Percentiles rank a stretch among this genome's conserved stretches.
phyloP scores from a whole-genome alignment of 2,113 vertebrate species.

The Cyprinodon variegatus region DNA sequence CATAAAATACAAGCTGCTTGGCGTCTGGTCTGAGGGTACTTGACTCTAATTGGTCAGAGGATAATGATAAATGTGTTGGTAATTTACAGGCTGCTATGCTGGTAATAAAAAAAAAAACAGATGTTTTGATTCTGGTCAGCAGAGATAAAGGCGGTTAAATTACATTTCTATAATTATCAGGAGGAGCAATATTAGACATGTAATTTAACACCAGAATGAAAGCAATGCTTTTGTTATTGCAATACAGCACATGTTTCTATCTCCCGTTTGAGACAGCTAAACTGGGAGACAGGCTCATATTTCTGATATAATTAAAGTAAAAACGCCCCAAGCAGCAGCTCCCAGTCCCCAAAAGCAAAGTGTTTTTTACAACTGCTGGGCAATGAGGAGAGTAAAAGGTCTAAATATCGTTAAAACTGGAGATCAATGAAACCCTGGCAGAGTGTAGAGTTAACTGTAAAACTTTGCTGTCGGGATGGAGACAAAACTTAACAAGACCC shows the following conservation, averaged over 20 bases:
- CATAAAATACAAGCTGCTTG: constrained; percentile 58
- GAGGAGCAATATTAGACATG: background rate
- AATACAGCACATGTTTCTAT: constrained; percentile 6
- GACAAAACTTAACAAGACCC: constrained; percentile 38
- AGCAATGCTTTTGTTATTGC: constrained; percentile 10
- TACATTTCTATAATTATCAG: constrained; percentile 1
- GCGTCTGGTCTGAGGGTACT: constrained; percentile 32
- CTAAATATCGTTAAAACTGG: constrained; percentile 35
- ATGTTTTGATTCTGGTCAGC: constrained; percentile 42
- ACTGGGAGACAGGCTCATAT: constrained; percentile 1
- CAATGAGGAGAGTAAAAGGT: constrained; percentile 14
- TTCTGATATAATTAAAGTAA: constrained; percentile 23
- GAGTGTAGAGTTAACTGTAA: constrained; percentile 3
- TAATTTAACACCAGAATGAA: constrained; percentile 7
- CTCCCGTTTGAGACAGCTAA: background rate
- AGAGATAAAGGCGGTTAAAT: background rate
- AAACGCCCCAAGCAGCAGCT: background rate
- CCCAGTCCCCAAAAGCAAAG: background rate
- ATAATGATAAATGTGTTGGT: constrained; percentile 51
- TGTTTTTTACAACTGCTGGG: constrained; percentile 5
- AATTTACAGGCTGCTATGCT: constrained; percentile 42
- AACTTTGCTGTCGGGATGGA: constrained; percentile 24
- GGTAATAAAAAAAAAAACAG: constrained; percentile 47
- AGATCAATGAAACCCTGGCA: constrained; percentile 29
- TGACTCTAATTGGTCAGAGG: constrained; percentile 51